Evolutionary conservation across 2,797 vertebrate genomes (phyloP).

Genomic region (Premnoplex brunnescens): DNA sequence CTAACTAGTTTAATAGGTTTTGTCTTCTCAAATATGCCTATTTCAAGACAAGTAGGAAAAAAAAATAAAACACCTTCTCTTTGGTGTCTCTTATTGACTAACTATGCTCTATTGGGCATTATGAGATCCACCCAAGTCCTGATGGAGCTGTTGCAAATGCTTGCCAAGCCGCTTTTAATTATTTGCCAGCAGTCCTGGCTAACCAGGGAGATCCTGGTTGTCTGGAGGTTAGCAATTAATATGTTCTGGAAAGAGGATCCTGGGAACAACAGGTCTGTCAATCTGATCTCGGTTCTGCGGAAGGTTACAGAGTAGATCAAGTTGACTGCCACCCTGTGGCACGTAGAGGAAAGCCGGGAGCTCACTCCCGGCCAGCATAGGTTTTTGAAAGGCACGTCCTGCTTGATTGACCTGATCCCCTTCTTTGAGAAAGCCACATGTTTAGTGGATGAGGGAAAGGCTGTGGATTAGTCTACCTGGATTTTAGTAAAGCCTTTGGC

Average conservation of each 20-base stretch:
- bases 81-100: neutral
- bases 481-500: neutral
- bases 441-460: neutral
- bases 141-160: neutral
- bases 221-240: neutral
- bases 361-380: fast-evolving
- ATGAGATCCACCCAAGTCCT: no score
- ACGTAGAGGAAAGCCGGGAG: no score
- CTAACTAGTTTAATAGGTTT: neutral
- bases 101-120: neutral
- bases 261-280: neutral
- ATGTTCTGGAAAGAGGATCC: fast-evolving
- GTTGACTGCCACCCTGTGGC: neutral
- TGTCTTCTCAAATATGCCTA: neutral
- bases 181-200: neutral
- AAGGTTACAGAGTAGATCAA: neutral
- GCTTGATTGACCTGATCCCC: neutral
- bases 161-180: neutral
- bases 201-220: neutral
- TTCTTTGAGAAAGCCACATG: neutral
- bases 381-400: fast-evolving
- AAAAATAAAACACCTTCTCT: neutral
- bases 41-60: neutral
- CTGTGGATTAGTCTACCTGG: neutral
- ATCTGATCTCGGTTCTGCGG: neutral